A percentile compares a stretch with the other conserved stretches of the same genome.
These are phyloP conservation scores for Ctenicera cuprea DNA, from an alignment of 2,888 invertebrate genomes.

Conservation along the genomic window DNA sequence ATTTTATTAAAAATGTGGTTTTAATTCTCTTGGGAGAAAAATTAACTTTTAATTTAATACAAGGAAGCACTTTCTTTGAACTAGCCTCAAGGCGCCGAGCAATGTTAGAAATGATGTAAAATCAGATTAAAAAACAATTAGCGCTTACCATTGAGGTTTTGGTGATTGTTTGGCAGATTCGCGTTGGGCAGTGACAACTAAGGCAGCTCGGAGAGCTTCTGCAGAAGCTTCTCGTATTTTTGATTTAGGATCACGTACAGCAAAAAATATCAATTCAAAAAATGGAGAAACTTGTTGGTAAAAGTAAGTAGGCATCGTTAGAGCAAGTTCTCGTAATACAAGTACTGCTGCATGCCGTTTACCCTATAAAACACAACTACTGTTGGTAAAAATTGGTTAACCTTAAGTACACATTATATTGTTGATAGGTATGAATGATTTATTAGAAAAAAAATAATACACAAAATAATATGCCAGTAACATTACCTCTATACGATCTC, in stretches of 20 bases:
- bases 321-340: slow-evolving; percentile 93
- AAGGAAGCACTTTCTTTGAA: too few species aligned
- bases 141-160: slow-evolving; percentile 86
- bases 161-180: slow-evolving; percentile 96
- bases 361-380: slow-evolving; percentile 72
- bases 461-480: too few species aligned
- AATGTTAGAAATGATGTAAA: too few species aligned
- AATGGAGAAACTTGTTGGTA: slow-evolving; percentile 95
- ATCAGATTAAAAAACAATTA: neutral
- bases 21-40: too few species aligned
- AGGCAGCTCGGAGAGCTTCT: slow-evolving; percentile 94
- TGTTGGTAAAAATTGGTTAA: too few species aligned
- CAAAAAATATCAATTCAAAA: slow-evolving; percentile 95
- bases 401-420: neutral
- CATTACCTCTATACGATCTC: slow-evolving; percentile 88
- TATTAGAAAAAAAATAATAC: slow-evolving; percentile 29
- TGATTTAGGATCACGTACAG: slow-evolving; percentile 93
- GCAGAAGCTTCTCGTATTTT: slow-evolving; percentile 94
- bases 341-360: slow-evolving; percentile 95
- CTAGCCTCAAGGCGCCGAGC: too few species aligned
- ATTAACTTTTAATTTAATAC: too few species aligned
- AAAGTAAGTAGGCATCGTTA: slow-evolving; percentile 97
- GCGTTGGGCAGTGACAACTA: slow-evolving; percentile 95
- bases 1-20: too few species aligned
- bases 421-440: too few species aligned